These are phyloP conservation scores for Gambusia yucatana DNA, from an alignment of 2,797 vertebrate species.

Conservation along the genomic window DNA sequence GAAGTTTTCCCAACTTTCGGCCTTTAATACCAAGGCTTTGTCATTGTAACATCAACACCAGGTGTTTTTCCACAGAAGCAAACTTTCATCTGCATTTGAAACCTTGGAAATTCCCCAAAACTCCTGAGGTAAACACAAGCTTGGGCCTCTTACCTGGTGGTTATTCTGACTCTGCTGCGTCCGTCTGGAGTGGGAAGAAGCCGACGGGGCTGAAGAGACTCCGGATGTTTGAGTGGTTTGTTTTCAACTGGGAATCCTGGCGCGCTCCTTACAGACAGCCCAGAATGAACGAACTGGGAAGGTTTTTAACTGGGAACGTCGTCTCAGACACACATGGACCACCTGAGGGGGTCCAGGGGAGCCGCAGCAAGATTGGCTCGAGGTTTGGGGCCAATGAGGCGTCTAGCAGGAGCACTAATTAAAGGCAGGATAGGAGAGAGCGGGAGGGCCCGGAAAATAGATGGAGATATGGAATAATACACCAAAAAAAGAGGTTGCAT, in stretches of 20 bases:
- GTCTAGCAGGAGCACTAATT: constrained; percentile 53
- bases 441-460: constrained; percentile 36
- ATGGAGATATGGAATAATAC: constrained; percentile 54
- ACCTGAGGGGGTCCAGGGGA: constrained; percentile 57
- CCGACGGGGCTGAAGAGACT: not conserved
- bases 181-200: constrained; percentile 30
- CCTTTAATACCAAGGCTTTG: constrained; percentile 29
- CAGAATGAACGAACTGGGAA: constrained; percentile 9
- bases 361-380: constrained; percentile 61
- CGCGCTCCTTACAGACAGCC: constrained; percentile 63
- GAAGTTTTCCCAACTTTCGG: not conserved
- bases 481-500: not conserved
- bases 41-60: constrained; percentile 36
- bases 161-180: constrained; percentile 13
- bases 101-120: constrained; percentile 27
- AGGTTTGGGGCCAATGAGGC: constrained; percentile 53
- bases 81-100: constrained; percentile 51
- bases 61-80: constrained; percentile 34
- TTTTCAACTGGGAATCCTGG: constrained; percentile 23
- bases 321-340: constrained; percentile 21
- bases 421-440: constrained; percentile 52
- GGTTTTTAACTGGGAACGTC: constrained; percentile 70
- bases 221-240: not conserved
- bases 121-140: not conserved
- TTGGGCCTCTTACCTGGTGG: constrained; percentile 57